Conservation (phyloP, 2,113 vertebrate genomes). For the Pionites leucogaster region DNA sequence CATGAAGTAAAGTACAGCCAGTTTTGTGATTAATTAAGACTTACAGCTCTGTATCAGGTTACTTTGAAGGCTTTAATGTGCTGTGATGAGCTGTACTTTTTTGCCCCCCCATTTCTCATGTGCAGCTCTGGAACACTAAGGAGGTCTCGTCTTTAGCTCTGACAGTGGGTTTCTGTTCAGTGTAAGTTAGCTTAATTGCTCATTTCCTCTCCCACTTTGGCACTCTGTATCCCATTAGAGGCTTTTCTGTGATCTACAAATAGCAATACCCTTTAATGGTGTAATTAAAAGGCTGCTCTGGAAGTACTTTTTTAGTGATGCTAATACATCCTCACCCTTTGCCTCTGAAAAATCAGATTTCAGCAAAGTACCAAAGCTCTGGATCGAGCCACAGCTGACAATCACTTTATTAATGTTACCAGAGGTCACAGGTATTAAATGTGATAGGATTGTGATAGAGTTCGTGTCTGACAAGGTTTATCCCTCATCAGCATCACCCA, state of each 20-base stretch:
- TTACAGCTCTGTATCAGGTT: neutral
- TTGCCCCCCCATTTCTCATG: neutral
- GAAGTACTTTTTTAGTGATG: constrained; percentile 26
- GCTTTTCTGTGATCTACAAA: constrained; percentile 55
- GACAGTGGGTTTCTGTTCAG: constrained; percentile 58
- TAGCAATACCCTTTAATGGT: constrained; percentile 43
- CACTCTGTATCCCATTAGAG: constrained; percentile 57
- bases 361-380: neutral
- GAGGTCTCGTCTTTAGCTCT: neutral
- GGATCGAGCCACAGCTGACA: neutral
- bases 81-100: neutral
- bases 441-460: neutral
- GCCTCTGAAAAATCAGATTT: neutral
- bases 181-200: constrained; percentile 64
- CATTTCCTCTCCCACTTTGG: constrained; percentile 55
- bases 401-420: neutral
- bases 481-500: neutral
- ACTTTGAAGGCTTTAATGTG: neutral
- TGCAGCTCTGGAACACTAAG: constrained; percentile 5
- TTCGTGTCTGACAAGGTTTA: neutral
- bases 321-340: neutral
- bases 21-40: constrained; percentile 35
- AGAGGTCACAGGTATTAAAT: neutral
- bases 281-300: constrained; percentile 40
- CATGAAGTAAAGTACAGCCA: neutral